Percentiles rank a stretch among this genome's conserved stretches.
These are phyloP conservation scores for Microplitis mediator DNA, from an alignment of 1,140 invertebrate genomes.

Conservation along the genomic window DNA sequence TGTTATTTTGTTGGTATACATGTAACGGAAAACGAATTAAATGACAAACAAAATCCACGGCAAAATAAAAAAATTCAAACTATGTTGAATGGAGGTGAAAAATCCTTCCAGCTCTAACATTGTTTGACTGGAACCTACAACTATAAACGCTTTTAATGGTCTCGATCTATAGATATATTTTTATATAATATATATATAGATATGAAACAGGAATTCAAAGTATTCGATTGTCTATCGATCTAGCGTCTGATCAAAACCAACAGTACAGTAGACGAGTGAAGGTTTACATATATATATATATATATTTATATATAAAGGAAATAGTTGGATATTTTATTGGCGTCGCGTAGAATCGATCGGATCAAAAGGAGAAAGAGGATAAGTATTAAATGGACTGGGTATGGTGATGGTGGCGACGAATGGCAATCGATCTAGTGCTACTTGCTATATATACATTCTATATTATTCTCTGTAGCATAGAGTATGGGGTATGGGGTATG, in stretches of 20 bases:
- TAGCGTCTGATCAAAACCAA: no score
- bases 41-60: no score
- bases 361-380: conserved; percentile 9
- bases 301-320: not conserved
- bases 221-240: no score
- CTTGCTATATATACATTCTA: not conserved
- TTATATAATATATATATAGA: no score
- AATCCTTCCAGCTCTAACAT: no score
- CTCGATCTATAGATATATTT: no score
- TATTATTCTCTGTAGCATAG: not conserved
- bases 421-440: conserved; percentile 19
- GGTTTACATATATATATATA: not conserved
- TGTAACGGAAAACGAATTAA: not conserved
- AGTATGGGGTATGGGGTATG: not conserved
- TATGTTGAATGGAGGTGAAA: no score
- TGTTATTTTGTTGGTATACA: not conserved
- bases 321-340: conserved; percentile 4
- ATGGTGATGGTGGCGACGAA: conserved; percentile 12
- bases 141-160: no score
- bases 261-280: no score
- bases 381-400: not conserved
- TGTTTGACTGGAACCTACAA: no score
- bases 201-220: no score
- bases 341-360: not conserved
- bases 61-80: no score